phyloP scores from a whole-genome alignment of 1,140 invertebrate species.

The Goniozus legneri region DNA sequence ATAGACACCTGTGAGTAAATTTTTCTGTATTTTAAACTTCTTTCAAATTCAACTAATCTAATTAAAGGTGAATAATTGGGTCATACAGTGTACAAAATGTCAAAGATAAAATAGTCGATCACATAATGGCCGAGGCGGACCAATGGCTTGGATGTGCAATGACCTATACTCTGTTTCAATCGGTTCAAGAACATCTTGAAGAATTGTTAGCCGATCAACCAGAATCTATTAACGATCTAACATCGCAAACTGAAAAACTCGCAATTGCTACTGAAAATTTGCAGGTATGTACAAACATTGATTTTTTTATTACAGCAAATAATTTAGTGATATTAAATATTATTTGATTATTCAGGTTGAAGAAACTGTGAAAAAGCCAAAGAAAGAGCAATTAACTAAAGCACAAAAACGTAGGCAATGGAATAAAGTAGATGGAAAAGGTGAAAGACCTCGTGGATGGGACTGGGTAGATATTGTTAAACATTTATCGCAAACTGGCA shows the following conservation, averaged over 20 bases:
- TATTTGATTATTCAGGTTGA: slow-evolving; percentile 25
- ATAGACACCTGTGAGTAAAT: slow-evolving; percentile 82
- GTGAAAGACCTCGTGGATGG: slow-evolving; percentile 83
- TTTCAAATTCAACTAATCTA: slow-evolving; percentile 23
- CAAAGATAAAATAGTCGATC: slow-evolving; percentile 67
- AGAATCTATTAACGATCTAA: slow-evolving; percentile 47
- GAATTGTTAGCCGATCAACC: slow-evolving; percentile 71
- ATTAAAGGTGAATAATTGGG: slow-evolving; percentile 32
- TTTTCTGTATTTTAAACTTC: slow-evolving; percentile 8
- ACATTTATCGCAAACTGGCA: slow-evolving; percentile 86
- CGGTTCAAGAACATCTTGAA: slow-evolving; percentile 76
- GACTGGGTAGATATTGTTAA: slow-evolving; percentile 95
- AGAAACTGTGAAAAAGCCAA: slow-evolving; percentile 56
- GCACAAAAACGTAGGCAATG: slow-evolving; percentile 86
- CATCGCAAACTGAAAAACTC: slow-evolving; percentile 31
- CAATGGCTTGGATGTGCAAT: slow-evolving; percentile 84
- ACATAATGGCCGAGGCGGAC: slow-evolving; percentile 69
- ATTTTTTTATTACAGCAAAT: not conserved
- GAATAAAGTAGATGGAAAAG: slow-evolving; percentile 76
- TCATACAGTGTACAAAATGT: slow-evolving; percentile 63
- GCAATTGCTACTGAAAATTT: slow-evolving; percentile 30
- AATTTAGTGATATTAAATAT: not conserved
- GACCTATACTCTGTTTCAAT: slow-evolving; percentile 94
- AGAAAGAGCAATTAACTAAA: slow-evolving; percentile 86
- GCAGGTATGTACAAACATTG: slow-evolving; percentile 21